Percentiles rank a stretch among this genome's conserved stretches.
phyloP scores from a whole-genome alignment of 2,113 vertebrate genomes.

The Halcyon malimbica region DNA sequence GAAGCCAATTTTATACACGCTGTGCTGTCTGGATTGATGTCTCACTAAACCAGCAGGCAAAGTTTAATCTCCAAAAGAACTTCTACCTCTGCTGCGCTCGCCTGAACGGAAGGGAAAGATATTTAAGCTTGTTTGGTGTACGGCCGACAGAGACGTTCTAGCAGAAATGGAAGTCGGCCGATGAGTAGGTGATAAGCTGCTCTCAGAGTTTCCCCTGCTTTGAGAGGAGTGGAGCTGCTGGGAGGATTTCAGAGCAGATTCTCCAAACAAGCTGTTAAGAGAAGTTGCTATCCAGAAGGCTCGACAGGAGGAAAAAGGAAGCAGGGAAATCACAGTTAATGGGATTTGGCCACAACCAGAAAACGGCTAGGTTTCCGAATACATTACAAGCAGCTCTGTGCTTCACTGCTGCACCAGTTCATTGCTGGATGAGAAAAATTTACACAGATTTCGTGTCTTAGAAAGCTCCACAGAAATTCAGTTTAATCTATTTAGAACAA shows the following conservation, averaged over 20 bases:
- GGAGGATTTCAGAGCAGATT: neutral
- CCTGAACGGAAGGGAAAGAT: neutral
- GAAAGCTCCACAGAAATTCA: constrained; percentile 22
- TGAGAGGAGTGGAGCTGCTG: neutral
- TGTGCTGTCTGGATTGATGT: neutral
- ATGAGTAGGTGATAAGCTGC: neutral
- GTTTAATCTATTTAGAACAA: constrained; percentile 32
- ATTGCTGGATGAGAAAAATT: constrained; percentile 21
- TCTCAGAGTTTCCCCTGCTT: neutral
- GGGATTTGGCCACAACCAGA: constrained; percentile 31
- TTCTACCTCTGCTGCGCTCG: neutral
- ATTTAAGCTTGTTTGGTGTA: neutral
- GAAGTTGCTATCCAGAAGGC: constrained; percentile 28
- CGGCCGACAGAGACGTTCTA: fast-evolving
- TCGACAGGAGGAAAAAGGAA: constrained; percentile 38
- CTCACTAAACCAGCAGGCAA: neutral
- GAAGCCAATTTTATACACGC: neutral
- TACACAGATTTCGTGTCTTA: constrained; percentile 31
- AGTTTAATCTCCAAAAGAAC: neutral
- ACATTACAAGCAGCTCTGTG: neutral
- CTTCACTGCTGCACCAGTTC: constrained; percentile 20
- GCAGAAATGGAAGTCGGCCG: neutral
- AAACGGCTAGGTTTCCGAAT: constrained; percentile 25
- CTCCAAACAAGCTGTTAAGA: constrained; percentile 41
- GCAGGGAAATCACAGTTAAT: constrained; percentile 48